Base-by-base conservation (phyloP, 2,113 vertebrate genomes). In the Gallinago undulata region DNA sequence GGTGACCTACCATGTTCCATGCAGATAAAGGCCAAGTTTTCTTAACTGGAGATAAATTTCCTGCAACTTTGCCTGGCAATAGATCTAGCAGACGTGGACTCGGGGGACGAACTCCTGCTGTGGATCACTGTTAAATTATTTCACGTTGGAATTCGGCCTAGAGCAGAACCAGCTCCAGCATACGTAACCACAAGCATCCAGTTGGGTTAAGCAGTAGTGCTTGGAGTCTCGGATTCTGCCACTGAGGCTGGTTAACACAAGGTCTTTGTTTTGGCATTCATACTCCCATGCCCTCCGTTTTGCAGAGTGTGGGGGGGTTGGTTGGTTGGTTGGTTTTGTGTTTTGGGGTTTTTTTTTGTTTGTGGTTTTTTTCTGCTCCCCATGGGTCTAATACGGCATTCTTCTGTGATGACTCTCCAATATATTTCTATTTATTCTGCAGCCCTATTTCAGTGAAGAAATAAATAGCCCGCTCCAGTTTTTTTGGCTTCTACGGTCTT, bases 301-400 rank as follows among this genome's bases (percentile, higher is more conserved):
- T 69, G 70, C 31, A 60, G 53, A 43, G 15, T 19, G 25, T 70
- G 50, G 47, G 48, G 24, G 48, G 24, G 13, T 35, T 87, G 35
- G 22, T 43, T 43, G 41, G 41, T 13, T 43, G 23, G 6, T 47
- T 47, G 47, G 3, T 13, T 19, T 78, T 66, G 39, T 39, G 39
- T 11, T 15, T n/a, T 87, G 35, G 24, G 25, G 7, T 15, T 47
- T 18, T 74, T 66, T 57, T 80, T 81, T 67, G 31, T 63, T 75
- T 75, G 27, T 45, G 7, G 5, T 19, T 89, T 67, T 92, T 90
- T 85, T 19, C 70, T 89, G 59, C 67, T 78, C 53, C 92, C 84
- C 69, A 45, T 70, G 92, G 83, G 80, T 82, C 83, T 89, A 72
- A 93, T 25, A 60, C 16, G 13, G 56, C 80, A 84, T 96, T 97